Evolutionary conservation across 2,797 vertebrate species (phyloP).

Genomic region (Pitangus sulphuratus): DNA sequence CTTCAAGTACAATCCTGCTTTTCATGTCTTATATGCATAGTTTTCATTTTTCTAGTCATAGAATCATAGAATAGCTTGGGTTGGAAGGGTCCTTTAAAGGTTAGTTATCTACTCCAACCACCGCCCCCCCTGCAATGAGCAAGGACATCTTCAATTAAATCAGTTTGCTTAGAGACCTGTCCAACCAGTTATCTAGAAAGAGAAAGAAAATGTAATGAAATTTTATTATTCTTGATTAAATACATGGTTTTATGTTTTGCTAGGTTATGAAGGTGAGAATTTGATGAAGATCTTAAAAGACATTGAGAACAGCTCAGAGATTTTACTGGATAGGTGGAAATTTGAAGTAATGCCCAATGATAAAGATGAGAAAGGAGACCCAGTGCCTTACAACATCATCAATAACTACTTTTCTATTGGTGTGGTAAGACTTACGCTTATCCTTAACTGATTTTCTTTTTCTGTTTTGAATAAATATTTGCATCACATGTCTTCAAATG

Average conservation of each 20-base stretch:
- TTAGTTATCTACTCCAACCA: neutral
- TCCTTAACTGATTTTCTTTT: constrained; percentile 9
- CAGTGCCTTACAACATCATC: constrained; percentile 93
- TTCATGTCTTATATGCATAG: neutral
- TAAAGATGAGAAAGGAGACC: constrained; percentile 92
- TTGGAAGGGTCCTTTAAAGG: neutral
- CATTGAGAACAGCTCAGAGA: constrained; percentile 89
- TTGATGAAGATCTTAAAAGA: constrained; percentile 91
- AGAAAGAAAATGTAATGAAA: neutral
- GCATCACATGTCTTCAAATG: neutral
- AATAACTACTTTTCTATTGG: constrained; percentile 98
- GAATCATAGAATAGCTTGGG: neutral
- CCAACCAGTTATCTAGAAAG: neutral
- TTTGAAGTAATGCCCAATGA: constrained; percentile 90
- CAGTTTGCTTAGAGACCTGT: neutral
- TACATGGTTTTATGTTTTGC: neutral
- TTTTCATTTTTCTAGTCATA: neutral
- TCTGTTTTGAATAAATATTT: constrained; percentile 31
- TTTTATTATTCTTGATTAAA: neutral
- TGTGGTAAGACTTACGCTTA: constrained; percentile 85
- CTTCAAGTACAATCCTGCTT: neutral
- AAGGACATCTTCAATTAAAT: neutral
- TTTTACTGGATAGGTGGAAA: constrained; percentile 93
- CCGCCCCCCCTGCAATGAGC: neutral
- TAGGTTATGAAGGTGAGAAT: constrained; percentile 94